Conservation (phyloP, 1,140 invertebrate genomes). For the Drosophila athabasca region DNA sequence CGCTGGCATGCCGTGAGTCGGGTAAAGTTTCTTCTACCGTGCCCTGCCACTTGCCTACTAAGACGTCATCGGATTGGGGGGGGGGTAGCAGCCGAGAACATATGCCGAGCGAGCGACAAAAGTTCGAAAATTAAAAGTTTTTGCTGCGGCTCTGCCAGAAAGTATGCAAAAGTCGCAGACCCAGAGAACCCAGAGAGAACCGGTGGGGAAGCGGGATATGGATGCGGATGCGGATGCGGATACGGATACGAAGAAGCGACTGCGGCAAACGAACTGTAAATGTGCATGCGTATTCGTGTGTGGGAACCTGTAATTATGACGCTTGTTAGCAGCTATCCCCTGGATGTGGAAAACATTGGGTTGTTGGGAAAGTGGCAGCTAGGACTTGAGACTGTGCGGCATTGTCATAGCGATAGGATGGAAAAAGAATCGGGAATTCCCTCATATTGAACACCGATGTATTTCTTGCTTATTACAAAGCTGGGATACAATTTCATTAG, state of each 20-base stretch:
- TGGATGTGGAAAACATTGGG: too few relatives aligned
- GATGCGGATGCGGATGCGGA: constrained; percentile 5
- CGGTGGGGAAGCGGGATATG: constrained; percentile 7
- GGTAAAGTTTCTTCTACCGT: too few relatives aligned
- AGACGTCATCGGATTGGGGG: constrained; percentile 46
- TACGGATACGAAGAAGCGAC: background rate
- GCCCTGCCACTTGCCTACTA: constrained; percentile 35
- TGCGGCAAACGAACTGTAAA: background rate
- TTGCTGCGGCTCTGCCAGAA: constrained; percentile 8
- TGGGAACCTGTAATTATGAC: constrained; percentile 39
- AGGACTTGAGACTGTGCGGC: too few relatives aligned
- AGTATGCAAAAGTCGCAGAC: constrained; percentile 42
- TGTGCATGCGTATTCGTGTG: constrained; percentile 7
- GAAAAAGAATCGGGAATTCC: too few relatives aligned
- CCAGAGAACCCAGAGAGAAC: background rate
- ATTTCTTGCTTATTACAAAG: too few relatives aligned
- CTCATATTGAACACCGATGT: too few relatives aligned
- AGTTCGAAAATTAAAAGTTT: constrained; percentile 63
- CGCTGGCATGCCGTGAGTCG: too few relatives aligned
- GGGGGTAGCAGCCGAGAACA: constrained; percentile 5
- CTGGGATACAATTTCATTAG: too few relatives aligned
- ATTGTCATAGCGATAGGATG: too few relatives aligned
- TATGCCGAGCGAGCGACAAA: constrained; percentile 55
- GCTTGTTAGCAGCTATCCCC: constrained; percentile 34
- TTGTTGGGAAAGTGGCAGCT: too few relatives aligned